Conservation (phyloP, 2,797 vertebrate genomes). For the Mus spretus region DNA sequence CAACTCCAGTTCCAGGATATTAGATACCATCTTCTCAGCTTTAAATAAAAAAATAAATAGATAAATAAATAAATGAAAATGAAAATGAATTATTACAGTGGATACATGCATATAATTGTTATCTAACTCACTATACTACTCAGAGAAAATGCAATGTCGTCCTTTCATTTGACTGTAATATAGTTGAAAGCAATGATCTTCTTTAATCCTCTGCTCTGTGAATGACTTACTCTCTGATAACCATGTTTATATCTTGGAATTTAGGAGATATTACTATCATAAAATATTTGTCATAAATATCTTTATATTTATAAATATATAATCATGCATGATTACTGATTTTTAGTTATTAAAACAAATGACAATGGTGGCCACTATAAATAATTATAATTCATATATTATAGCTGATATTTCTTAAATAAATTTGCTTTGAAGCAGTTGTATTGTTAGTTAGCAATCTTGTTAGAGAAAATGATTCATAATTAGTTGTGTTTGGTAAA, state of each 20-base stretch:
- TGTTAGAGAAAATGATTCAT: not conserved
- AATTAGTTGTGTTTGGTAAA: conserved; percentile 2
- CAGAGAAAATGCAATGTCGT: not conserved
- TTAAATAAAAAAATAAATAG: too few species aligned
- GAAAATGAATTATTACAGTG: not conserved
- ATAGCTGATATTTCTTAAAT: conserved; percentile 3
- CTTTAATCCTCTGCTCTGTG: not conserved
- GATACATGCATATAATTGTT: not conserved
- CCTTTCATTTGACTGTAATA: not conserved
- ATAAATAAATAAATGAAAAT: too few species aligned
- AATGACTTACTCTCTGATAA: not conserved
- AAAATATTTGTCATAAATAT: not conserved
- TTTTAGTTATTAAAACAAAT: conserved; percentile 51
- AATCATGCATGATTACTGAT: not conserved
- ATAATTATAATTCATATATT: conserved; percentile 33
- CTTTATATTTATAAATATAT: not conserved
- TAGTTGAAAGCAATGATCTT: not conserved
- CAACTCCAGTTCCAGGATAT: not conserved
- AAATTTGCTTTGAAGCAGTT: not conserved
- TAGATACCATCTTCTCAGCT: not conserved
- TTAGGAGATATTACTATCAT: not conserved
- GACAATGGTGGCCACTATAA: not conserved
- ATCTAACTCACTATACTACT: not conserved
- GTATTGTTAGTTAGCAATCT: not conserved
- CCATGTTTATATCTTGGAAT: too few species aligned